Conservation (phyloP, 2,113 vertebrate genomes). For the Odobenus rosmarus region DNA sequence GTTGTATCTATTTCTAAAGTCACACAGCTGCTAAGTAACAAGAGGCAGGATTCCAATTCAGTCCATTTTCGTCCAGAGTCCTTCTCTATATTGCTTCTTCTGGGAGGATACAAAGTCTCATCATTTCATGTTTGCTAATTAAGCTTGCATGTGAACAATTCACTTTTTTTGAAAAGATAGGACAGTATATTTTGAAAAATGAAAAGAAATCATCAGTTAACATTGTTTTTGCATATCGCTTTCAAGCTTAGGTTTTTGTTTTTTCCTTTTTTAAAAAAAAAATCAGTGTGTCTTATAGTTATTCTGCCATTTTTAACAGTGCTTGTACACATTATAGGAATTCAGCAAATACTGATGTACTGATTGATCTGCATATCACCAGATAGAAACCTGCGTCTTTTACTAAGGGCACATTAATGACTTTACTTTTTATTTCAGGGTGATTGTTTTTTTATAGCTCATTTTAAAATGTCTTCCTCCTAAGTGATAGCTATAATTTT, state of each 20-base stretch:
- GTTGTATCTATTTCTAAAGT: neutral
- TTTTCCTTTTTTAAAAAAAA: neutral
- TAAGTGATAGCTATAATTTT: neutral
- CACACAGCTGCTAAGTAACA: neutral
- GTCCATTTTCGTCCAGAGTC: neutral
- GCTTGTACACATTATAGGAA: neutral
- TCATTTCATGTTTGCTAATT: neutral
- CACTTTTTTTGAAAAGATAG: neutral
- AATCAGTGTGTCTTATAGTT: neutral
- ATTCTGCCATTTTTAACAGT: neutral
- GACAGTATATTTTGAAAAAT: neutral
- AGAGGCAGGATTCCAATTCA: neutral
- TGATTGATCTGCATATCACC: neutral
- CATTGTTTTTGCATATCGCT: neutral
- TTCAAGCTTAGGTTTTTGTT: neutral
- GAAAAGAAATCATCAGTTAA: neutral
- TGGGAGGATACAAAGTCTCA: neutral
- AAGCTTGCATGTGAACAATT: neutral
- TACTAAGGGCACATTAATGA: neutral
- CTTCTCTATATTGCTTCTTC: neutral
- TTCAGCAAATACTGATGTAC: neutral
- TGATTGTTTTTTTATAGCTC: neutral
- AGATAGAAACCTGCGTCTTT: neutral
- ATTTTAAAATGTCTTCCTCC: neutral
- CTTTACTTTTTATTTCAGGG: constrained; percentile 26